Conservation (phyloP, 2,113 vertebrate genomes). For the Seriola dumerili region DNA sequence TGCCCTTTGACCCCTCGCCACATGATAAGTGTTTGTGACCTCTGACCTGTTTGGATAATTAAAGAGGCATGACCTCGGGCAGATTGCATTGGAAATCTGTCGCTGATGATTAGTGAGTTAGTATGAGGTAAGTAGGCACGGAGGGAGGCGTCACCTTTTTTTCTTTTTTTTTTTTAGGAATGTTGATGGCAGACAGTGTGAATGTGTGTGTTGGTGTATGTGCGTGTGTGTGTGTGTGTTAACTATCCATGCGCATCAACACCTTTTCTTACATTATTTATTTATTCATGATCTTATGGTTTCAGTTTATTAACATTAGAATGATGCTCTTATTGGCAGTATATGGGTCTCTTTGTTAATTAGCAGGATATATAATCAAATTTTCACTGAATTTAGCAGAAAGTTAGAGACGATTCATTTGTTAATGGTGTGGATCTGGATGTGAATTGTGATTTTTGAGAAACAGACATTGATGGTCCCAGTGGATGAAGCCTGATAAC, state of each 20-base stretch:
- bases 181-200: neutral
- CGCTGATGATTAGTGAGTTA: constrained; percentile 66
- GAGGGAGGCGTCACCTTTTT: constrained; percentile 34
- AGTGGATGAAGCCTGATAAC: too few species aligned
- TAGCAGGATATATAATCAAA: too few species aligned
- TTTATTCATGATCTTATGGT: neutral
- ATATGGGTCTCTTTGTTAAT: too few species aligned
- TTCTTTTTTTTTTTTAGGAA: constrained; percentile 25
- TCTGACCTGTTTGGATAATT: constrained; percentile 85
- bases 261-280: neutral
- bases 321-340: neutral
- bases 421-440: too few species aligned
- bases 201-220: neutral
- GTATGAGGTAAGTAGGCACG: constrained; percentile 70
- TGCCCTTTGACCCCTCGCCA: constrained; percentile 75
- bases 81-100: constrained; percentile 72
- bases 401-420: too few species aligned
- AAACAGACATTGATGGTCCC: too few species aligned
- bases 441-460: too few species aligned
- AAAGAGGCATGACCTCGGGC: constrained; percentile 77
- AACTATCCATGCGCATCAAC: neutral
- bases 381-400: too few species aligned
- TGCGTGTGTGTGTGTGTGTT: neutral
- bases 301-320: neutral
- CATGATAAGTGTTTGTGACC: constrained; percentile 83